These are phyloP conservation scores for Caretta caretta DNA, from an alignment of 2,113 vertebrate species.

Conservation along the genomic window DNA sequence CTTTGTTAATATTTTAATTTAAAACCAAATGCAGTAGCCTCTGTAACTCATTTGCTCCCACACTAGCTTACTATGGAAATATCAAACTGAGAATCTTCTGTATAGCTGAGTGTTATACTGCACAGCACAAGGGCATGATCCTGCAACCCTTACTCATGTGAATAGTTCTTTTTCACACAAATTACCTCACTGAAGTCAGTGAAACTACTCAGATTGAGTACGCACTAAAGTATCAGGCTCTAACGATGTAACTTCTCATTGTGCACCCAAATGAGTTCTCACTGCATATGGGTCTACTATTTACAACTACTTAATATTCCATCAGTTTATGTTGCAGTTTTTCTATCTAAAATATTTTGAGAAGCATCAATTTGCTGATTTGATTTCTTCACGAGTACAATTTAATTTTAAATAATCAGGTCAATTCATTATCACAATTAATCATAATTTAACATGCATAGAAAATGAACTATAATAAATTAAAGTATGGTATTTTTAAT, in stretches of 20 bases:
- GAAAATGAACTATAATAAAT: accelerated
- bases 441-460: background rate
- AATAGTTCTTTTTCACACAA: background rate
- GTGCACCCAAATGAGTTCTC: background rate
- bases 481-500: background rate
- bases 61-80: background rate
- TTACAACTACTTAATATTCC: background rate
- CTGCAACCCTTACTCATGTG: background rate
- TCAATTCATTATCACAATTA: background rate
- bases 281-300: background rate
- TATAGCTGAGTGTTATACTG: background rate
- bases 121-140: background rate
- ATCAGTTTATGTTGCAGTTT: background rate
- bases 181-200: background rate
- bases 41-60: background rate
- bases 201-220: background rate
- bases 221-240: background rate
- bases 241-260: background rate
- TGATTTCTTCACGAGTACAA: background rate
- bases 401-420: background rate
- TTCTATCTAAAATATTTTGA: background rate
- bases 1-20: background rate
- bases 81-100: background rate
- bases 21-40: background rate
- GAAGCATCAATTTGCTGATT: background rate